A percentile compares a stretch with the other conserved stretches of the same genome.
phyloP scores from a whole-genome alignment of 1,140 invertebrate genomes.

The Plutomurus gul region DNA sequence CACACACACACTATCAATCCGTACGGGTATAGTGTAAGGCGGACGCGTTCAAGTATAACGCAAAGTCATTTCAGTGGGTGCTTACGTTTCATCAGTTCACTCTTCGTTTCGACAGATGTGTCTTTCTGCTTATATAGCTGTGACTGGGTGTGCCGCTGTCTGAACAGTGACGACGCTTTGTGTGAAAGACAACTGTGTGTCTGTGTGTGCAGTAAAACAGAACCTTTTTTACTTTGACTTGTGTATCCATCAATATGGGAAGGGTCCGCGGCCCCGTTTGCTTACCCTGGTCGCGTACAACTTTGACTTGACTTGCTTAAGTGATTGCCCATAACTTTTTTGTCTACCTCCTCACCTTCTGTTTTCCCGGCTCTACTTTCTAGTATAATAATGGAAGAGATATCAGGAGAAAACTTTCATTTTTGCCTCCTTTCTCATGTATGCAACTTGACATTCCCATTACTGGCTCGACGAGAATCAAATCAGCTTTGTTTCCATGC shows the following conservation, averaged over 20 bases:
- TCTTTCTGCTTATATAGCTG: not conserved
- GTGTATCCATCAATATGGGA: too few species aligned
- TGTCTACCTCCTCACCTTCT: not conserved
- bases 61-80: not conserved
- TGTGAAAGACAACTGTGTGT: too few species aligned
- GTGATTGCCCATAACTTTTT: conserved; percentile 3
- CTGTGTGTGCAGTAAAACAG: too few species aligned
- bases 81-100: not conserved
- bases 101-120: not conserved
- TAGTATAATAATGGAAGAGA: too few species aligned
- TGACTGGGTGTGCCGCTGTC: not conserved
- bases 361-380: too few species aligned
- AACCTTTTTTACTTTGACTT: too few species aligned
- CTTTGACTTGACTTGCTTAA: not conserved
- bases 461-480: not conserved
- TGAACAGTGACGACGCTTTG: too few species aligned
- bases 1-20: not conserved
- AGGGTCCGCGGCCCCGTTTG: not conserved
- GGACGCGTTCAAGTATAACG: not conserved
- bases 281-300: not conserved
- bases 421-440: not conserved
- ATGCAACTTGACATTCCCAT: not conserved
- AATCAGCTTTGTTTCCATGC: conserved; percentile 12
- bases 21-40: not conserved
- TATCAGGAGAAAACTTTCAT: not conserved